Percentiles rank a stretch among this genome's conserved stretches.
Conservation (phyloP, 2,888 invertebrate species). For the Eupithecia exiguata region DNA sequence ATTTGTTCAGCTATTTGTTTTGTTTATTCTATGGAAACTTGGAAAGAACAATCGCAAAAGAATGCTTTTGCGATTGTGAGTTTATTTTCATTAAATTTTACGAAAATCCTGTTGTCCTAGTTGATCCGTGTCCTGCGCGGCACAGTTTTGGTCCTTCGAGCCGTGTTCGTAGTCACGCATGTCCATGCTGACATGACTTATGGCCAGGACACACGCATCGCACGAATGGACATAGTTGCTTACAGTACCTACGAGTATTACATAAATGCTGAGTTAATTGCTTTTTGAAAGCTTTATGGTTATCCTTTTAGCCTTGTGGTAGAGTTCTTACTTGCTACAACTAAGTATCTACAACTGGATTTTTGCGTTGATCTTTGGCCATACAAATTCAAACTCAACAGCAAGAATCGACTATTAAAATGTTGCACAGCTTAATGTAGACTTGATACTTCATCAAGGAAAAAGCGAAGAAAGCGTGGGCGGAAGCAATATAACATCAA, state of each 20-base stretch:
- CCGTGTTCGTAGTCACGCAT: slow-evolving; percentile 7
- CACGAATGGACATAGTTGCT: slow-evolving; percentile 24
- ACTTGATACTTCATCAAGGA: not conserved
- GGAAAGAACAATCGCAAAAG: not conserved
- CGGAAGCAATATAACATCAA: not conserved
- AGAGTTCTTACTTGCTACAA: not conserved
- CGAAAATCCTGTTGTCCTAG: slow-evolving; percentile 6
- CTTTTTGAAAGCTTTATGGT: not conserved
- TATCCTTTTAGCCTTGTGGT: not conserved
- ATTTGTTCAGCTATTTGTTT: not conserved
- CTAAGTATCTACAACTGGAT: not conserved
- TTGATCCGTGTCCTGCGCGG: not conserved
- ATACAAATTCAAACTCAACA: not conserved
- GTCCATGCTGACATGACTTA: slow-evolving; percentile 19
- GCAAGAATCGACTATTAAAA: not conserved
- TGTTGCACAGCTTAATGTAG: not conserved
- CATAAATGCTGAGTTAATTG: not conserved
- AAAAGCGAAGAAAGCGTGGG: not conserved
- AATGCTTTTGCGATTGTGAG: no score
- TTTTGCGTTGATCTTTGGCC: not conserved
- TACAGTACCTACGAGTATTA: not conserved
- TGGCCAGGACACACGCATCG: slow-evolving; percentile 25
- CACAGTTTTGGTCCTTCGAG: slow-evolving; percentile 12
- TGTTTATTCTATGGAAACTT: not conserved
- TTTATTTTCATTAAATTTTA: slow-evolving; percentile 2